These are phyloP conservation scores for Bombus vancouverensis DNA, from an alignment of 1,140 invertebrate genomes.

Conservation along the genomic window DNA sequence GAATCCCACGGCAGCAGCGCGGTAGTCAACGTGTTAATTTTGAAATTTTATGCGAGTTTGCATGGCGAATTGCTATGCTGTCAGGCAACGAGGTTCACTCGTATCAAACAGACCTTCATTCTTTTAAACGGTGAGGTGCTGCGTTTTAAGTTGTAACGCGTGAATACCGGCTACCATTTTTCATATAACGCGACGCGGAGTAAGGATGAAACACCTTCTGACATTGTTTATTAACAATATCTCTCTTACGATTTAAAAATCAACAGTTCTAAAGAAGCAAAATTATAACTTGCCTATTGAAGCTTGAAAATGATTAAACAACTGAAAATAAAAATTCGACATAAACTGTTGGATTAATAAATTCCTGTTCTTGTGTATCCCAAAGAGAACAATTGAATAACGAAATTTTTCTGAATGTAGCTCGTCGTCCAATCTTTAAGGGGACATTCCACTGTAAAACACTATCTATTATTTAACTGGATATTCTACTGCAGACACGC, in stretches of 20 bases:
- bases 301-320: background rate
- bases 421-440: too few relatives aligned
- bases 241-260: background rate
- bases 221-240: background rate
- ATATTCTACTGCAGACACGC: background rate
- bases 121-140: slow-evolving; percentile 27
- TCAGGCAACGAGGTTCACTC: background rate
- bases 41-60: slow-evolving; percentile 41
- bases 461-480: too few relatives aligned
- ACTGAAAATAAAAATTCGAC: background rate
- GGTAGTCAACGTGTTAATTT: slow-evolving; percentile 49
- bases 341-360: too few relatives aligned
- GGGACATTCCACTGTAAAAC: too few relatives aligned
- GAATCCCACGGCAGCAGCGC: slow-evolving; percentile 34
- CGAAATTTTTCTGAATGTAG: too few relatives aligned
- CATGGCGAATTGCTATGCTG: slow-evolving; percentile 17
- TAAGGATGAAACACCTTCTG: background rate
- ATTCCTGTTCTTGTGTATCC: too few relatives aligned
- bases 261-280: background rate
- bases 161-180: background rate
- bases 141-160: slow-evolving; percentile 9
- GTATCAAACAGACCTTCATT: background rate
- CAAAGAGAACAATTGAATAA: too few relatives aligned
- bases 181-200: background rate
- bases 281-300: background rate